Percentiles rank a stretch among this genome's conserved stretches.
phyloP scores from a whole-genome alignment of 2,888 invertebrate genomes.

The Tanytarsus gracilentus region DNA sequence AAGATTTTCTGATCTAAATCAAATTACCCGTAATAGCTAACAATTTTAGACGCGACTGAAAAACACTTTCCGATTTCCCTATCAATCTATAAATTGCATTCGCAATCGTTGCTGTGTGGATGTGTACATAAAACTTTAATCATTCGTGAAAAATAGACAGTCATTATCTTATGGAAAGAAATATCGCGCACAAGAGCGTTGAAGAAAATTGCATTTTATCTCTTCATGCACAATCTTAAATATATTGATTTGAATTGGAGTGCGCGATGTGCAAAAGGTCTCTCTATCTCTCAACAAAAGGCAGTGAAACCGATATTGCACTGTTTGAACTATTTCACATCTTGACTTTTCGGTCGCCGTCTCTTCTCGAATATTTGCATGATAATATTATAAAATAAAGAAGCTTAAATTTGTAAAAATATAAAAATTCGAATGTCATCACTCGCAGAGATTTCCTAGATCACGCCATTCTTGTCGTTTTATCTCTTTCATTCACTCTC shows the following conservation, averaged over 20 bases:
- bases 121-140: conserved; percentile 23
- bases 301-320: background rate
- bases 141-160: conserved; percentile 29
- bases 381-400: too few species aligned
- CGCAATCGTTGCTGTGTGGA: background rate
- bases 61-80: conserved; percentile 14
- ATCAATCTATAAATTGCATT: conserved; percentile 20
- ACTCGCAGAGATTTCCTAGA: conserved; percentile 2
- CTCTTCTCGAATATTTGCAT: too few species aligned
- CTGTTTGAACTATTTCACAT: conserved; percentile 7
- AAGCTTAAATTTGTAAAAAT: too few species aligned
- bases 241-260: conserved; percentile 27
- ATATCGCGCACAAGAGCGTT: background rate
- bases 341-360: background rate
- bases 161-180: conserved; percentile 20
- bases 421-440: too few species aligned
- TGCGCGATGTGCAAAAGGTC: background rate
- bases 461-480: conserved; percentile 25
- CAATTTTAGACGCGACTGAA: conserved; percentile 10
- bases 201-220: conserved; percentile 27
- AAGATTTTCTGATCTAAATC: conserved; percentile 19
- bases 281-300: background rate
- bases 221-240: conserved; percentile 12
- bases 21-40: conserved; percentile 23
- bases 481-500: conserved; percentile 10